Evolutionary conservation across 2,888 invertebrate genomes (phyloP).

Genomic region (Eristalis arbustorum): DNA sequence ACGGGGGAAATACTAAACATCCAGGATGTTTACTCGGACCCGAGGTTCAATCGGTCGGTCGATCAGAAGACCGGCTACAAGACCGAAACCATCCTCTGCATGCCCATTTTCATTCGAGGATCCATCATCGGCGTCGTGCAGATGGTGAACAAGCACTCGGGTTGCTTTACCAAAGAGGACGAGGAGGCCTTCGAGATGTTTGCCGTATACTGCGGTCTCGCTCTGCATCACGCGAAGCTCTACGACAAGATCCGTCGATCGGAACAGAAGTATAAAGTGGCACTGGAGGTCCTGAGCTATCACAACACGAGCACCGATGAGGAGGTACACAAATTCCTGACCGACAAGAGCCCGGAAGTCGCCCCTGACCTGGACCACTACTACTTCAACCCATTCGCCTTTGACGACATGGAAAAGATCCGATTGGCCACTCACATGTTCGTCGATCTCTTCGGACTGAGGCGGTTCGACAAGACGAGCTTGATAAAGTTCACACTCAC

Average conservation of each 20-base stretch:
- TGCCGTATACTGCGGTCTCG: constrained; percentile 91
- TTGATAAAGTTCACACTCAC: constrained; percentile 88
- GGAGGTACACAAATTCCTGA: constrained; percentile 82
- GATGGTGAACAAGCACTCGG: constrained; percentile 88
- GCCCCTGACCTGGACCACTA: constrained; percentile 81
- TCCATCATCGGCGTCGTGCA: constrained; percentile 92
- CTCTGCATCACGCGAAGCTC: constrained; percentile 91
- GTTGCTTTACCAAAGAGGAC: constrained; percentile 84
- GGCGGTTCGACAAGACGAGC: constrained; percentile 85
- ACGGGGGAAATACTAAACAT: constrained; percentile 91
- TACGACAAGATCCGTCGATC: constrained; percentile 91
- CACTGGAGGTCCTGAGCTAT: constrained; percentile 91
- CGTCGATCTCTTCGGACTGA: constrained; percentile 85
- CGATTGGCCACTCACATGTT: constrained; percentile 89
- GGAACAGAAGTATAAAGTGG: constrained; percentile 91
- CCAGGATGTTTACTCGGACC: constrained; percentile 89
- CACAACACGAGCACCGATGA: constrained; percentile 89
- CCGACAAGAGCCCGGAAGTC: constrained; percentile 73
- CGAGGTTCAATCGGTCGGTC: constrained; percentile 87
- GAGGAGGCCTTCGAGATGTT: constrained; percentile 91
- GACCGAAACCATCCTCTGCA: constrained; percentile 89
- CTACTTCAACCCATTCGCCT: constrained; percentile 87
- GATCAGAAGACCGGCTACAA: constrained; percentile 86
- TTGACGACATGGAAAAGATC: constrained; percentile 87
- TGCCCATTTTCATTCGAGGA: constrained; percentile 91